Evolutionary conservation across 2,888 invertebrate species (phyloP).

Genomic region (Branchellion lobata): DNA sequence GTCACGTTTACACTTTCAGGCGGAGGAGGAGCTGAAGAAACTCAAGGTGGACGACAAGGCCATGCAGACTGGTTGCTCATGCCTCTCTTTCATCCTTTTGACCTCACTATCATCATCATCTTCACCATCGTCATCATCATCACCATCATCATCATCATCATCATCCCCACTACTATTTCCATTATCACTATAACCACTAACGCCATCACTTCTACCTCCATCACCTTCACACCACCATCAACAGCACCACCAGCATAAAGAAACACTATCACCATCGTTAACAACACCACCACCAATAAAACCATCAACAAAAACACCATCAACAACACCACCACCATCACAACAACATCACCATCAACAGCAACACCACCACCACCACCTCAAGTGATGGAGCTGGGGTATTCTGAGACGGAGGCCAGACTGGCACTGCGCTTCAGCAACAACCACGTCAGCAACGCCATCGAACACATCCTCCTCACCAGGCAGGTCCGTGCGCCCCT

Average conservation of each 20-base stretch:
- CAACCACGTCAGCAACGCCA: conserved; percentile 69
- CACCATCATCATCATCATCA: too few species aligned
- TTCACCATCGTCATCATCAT: not conserved
- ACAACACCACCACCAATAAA: not conserved
- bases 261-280: conserved; percentile 21
- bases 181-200: not conserved
- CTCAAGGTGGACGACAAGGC: conserved; percentile 69
- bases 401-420: conserved; percentile 71
- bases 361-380: conserved; percentile 2
- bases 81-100: not conserved
- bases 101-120: conserved; percentile 17
- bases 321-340: not conserved
- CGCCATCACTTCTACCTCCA: not conserved
- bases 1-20: too few species aligned
- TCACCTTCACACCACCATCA: not conserved
- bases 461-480: conserved; percentile 68
- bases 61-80: conserved; percentile 59
- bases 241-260: not conserved
- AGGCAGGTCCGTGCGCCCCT: conserved; percentile 62
- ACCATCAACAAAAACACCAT: too few species aligned
- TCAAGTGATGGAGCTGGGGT: conserved; percentile 70
- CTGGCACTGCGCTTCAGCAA: conserved; percentile 70
- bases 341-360: not conserved
- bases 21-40: conserved; percentile 69
- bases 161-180: not conserved